phyloP scores from a whole-genome alignment of 2,888 invertebrate genomes.

The Dasysyrphus tricinctus region DNA sequence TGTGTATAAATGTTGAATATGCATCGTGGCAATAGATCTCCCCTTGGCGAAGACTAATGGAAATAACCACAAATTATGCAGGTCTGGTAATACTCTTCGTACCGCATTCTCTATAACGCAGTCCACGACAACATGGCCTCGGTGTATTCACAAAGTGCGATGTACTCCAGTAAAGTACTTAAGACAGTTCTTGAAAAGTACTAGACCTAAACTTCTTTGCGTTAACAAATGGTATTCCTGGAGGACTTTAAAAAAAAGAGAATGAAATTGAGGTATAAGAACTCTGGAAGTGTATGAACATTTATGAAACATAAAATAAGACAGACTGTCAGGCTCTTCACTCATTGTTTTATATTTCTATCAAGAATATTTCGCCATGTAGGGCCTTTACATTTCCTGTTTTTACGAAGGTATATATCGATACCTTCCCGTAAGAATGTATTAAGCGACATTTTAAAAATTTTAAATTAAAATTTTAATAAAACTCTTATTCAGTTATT shows the following conservation, averaged over 20 bases:
- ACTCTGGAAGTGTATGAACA: constrained; percentile 34
- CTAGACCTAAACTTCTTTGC: constrained; percentile 65
- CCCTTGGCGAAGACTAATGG: background rate
- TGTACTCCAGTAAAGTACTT: constrained; percentile 58
- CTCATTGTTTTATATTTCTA: constrained; percentile 22
- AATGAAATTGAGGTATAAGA: constrained; percentile 56
- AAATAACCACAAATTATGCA: constrained; percentile 34
- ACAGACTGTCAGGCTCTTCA: constrained; percentile 28
- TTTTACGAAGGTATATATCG: background rate
- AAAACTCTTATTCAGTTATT: no score
- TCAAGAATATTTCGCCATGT: background rate
- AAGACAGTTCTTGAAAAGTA: constrained; percentile 66
- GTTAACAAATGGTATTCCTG: constrained; percentile 61
- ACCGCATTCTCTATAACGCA: constrained; percentile 24
- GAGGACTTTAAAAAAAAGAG: constrained; percentile 59
- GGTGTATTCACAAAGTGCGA: constrained; percentile 64
- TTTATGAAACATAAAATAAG: constrained; percentile 34
- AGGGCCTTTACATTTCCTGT: constrained; percentile 27
- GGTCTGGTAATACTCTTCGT: constrained; percentile 50
- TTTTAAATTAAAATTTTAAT: no score
- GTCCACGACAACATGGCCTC: constrained; percentile 52
- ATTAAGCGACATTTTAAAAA: no score
- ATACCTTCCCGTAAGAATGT: background rate
- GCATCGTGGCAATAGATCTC: constrained; percentile 11
- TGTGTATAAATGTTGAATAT: constrained; percentile 30